phyloP scores from a whole-genome alignment of 1,140 invertebrate species.

The Akabosia matsudoensis region DNA sequence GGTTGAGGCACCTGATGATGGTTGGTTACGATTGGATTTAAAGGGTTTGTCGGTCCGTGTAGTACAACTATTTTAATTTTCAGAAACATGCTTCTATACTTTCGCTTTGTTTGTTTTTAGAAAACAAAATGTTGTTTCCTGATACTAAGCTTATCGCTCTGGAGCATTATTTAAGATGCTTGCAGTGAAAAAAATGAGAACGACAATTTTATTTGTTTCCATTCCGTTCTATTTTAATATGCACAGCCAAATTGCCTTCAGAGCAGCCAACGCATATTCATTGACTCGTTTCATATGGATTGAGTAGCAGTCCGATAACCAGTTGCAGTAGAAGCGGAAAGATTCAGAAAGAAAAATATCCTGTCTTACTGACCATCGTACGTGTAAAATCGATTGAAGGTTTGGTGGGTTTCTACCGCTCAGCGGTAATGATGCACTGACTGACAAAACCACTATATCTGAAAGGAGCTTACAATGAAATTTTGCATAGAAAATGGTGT shows the following conservation, averaged over 20 bases:
- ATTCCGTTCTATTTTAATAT: too few relatives aligned
- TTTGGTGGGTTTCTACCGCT: neutral
- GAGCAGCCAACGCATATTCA: too few relatives aligned
- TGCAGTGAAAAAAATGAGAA: neutral
- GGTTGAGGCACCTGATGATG: too few relatives aligned
- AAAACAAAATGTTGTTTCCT: neutral
- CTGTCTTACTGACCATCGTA: too few relatives aligned
- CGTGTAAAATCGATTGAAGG: slow-evolving; percentile 4
- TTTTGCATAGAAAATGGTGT: slow-evolving; percentile 4
- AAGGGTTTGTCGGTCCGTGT: too few relatives aligned
- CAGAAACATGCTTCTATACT: too few relatives aligned
- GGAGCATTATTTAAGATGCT: neutral
- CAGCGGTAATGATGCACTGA: neutral
- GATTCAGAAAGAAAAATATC: slow-evolving; percentile 1
- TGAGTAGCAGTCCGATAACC: neutral
- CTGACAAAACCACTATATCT: neutral
- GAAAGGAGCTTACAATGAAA: slow-evolving; percentile 9
- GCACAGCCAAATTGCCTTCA: too few relatives aligned
- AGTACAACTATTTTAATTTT: too few relatives aligned
- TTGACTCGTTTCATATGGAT: too few relatives aligned
- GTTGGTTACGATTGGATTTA: too few relatives aligned
- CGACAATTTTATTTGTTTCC: too few relatives aligned
- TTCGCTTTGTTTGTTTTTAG: neutral
- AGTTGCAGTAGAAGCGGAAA: neutral
- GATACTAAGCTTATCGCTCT: neutral